phyloP scores from a whole-genome alignment of 2,888 invertebrate species.

The Lysandra bellargus region DNA sequence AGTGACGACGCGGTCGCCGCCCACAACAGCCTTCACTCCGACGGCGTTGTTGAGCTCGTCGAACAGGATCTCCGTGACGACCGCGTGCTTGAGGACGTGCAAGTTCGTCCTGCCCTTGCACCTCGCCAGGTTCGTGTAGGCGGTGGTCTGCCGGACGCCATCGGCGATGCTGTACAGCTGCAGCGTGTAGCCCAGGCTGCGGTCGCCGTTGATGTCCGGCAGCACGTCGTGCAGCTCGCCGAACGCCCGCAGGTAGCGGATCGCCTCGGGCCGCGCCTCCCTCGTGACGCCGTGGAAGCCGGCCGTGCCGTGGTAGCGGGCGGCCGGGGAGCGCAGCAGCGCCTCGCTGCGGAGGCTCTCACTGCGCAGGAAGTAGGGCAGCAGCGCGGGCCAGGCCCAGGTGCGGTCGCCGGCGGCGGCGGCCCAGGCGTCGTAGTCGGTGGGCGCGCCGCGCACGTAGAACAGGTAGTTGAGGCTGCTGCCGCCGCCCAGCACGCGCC shows the following conservation, averaged over 20 bases:
- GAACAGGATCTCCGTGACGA: slow-evolving; percentile 49
- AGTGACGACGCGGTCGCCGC: slow-evolving; percentile 39
- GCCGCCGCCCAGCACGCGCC: slow-evolving; percentile 46
- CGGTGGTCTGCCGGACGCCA: slow-evolving; percentile 49
- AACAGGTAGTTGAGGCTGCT: slow-evolving; percentile 45
- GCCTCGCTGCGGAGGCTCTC: slow-evolving; percentile 44
- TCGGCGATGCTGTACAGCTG: slow-evolving; percentile 48
- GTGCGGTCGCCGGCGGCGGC: slow-evolving; percentile 39
- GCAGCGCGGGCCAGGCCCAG: slow-evolving; percentile 44
- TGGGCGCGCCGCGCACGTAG: slow-evolving; percentile 45
- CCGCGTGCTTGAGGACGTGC: slow-evolving; percentile 47
- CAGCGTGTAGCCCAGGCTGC: slow-evolving; percentile 50
- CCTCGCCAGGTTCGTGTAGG: slow-evolving; percentile 46
- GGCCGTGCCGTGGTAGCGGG: slow-evolving; percentile 43
- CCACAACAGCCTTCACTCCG: slow-evolving; percentile 45
- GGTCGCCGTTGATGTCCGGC: slow-evolving; percentile 50
- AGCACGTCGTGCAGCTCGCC: slow-evolving; percentile 48
- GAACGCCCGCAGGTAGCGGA: slow-evolving; percentile 49
- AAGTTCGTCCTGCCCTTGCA: slow-evolving; percentile 47
- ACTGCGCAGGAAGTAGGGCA: slow-evolving; percentile 46
- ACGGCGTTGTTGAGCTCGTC: slow-evolving; percentile 49
- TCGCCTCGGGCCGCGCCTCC: slow-evolving; percentile 37
- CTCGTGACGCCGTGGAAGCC: slow-evolving; percentile 46
- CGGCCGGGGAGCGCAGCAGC: slow-evolving; percentile 40
- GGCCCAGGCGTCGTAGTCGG: slow-evolving; percentile 47